Evolutionary conservation across 1,140 invertebrate species (phyloP), one percentile per base, ranked within the genome.

Genomic region (Grapholita molesta): DNA sequence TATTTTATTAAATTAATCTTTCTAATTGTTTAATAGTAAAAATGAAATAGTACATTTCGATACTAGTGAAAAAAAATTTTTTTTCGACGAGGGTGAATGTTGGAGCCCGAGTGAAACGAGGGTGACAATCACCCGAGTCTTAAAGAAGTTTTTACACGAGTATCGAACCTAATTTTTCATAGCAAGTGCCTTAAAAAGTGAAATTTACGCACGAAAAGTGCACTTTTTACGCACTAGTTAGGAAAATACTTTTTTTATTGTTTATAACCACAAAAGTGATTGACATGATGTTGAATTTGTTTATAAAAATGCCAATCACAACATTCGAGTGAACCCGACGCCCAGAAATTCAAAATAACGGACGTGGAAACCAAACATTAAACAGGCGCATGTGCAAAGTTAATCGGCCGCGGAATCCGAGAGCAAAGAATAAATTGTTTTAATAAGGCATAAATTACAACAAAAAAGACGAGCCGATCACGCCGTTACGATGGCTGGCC

Each of bases 361-460:
- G 84, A 80, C 70, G 78, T 68, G 70, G 79, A 82, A 80, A 80
- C 76, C 79, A 85, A 85, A 85, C 82, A 84, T 67, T 70, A 75
- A 72, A 72, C 74, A 76, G 71, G 53, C 75, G 68, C 64, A 75
- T 72, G 77, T 73, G 78, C 70, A 79, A 21, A 80, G 77, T 81
- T 86, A 84, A 85, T 85, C 80, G 82, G 66, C 76, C 80, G 76
- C 79, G 82, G 77, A 71, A 82, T 84, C 70, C 69, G 71, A 77
- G 75, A 85, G 79, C 74, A 79, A 78, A 70, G 80, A 79, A 83
- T 84, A 86, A 85, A 85, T 86, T 80, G 79, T 86, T 88, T 83
- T 84, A 89, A 88, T 84, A 83, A 88, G 76, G 80, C 78, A 77
- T 77, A 77, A 75, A 76, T 76, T 78, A 67, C 68, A 12, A 64